Evolutionary conservation across 2,888 invertebrate genomes (phyloP), one percentile per base, ranked within the genome.

Genomic region (Philaethria dido): DNA sequence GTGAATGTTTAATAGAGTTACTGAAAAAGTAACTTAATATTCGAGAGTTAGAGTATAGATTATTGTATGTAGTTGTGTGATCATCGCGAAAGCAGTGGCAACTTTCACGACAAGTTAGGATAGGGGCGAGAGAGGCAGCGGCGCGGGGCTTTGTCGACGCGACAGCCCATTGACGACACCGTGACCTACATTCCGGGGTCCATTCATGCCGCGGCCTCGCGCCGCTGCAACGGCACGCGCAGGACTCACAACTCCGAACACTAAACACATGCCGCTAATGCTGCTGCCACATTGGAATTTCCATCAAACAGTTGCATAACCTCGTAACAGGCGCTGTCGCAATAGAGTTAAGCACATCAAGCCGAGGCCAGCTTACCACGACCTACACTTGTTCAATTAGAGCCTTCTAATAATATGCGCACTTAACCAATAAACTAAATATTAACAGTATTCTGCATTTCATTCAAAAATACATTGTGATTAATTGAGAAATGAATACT

Each of bases 111-210:
- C 89, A 85, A 89, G 80, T 84, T 81, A 81, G 84, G 88, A 86
- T 87, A 88, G 85, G 87, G 90, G 87, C 88, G 86, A 88, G 81
- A 83, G 86, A 83, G 76, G 72, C 73, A 73, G 70, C 73, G 82
- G 84, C 84, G 85, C 87, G 81, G 86, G 85, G 89, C 85, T 85
- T 85, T 84, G 87, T 82, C 86, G 85, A 83, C 85, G 81, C 86
- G 83, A 78, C 85, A 86, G 89, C 86, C 88, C 92, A 92, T 92
- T 92, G 92, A 92, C 89, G 92, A 92, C 91, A 91, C 89, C 89
- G 90, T 90, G 90, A 88, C 92, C 92, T 77, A 92, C 90, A 92
- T 92, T 89, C 89, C 89, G 86, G 78, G 84, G 83, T 88, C 86
- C 92, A 92, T 92, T 92, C 92, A 92, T 92, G 84, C 90, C 83